Percentiles rank a stretch among this genome's conserved stretches.
Conservation (phyloP, 2,113 vertebrate genomes). For the Etia nguti region DNA sequence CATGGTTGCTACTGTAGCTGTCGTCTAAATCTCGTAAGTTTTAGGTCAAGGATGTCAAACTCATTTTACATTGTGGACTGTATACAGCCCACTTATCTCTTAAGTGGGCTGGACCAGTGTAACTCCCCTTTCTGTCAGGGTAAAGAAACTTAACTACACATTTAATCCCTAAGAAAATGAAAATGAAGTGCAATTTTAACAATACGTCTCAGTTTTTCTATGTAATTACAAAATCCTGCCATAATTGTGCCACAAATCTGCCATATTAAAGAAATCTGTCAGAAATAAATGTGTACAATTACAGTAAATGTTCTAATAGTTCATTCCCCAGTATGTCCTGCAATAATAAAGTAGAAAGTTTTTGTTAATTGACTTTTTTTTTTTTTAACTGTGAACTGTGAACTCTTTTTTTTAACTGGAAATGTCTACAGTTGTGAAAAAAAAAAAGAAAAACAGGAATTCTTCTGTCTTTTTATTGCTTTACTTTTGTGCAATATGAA, state of each 20-base stretch:
- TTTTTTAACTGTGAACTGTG: background rate
- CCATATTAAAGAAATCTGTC: background rate
- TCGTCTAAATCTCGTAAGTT: conserved; percentile 29
- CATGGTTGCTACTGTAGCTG: conserved; percentile 19
- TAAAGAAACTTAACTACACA: background rate
- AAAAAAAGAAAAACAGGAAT: background rate
- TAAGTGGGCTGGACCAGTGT: background rate
- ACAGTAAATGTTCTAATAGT: background rate
- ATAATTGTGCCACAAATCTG: background rate
- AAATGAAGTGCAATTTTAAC: background rate
- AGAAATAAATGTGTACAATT: background rate
- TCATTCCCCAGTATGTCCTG: background rate
- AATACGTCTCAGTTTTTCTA: background rate
- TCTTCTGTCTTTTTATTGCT: background rate
- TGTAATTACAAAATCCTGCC: background rate
- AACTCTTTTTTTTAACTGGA: background rate
- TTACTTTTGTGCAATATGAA: background rate
- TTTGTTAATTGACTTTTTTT: background rate
- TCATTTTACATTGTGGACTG: background rate
- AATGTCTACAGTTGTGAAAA: background rate
- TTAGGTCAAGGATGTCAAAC: background rate
- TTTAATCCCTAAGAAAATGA: background rate
- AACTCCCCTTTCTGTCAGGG: background rate
- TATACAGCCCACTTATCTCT: background rate
- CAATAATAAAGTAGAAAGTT: background rate